Conservation (phyloP, 1,140 invertebrate genomes). For the Augochlora pura region DNA sequence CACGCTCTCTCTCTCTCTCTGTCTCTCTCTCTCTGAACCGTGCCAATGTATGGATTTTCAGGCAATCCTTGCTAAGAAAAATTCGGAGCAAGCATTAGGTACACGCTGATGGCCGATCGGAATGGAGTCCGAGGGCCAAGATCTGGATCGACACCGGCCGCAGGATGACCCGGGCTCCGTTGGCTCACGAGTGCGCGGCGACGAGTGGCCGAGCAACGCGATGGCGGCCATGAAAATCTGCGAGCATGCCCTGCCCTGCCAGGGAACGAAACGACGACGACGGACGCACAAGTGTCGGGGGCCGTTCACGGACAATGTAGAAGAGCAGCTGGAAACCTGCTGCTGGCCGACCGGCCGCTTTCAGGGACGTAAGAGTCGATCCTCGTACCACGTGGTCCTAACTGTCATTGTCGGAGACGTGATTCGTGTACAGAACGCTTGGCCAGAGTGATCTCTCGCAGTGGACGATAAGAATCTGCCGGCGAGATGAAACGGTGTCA, state of each 20-base stretch:
- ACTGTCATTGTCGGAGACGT: conserved; percentile 32
- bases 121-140: too few relatives aligned
- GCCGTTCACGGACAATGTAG: conserved; percentile 19
- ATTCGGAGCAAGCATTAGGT: not conserved
- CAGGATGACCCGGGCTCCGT: not conserved
- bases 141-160: not conserved
- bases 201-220: not conserved
- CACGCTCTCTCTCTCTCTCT: not conserved
- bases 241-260: conserved; percentile 13
- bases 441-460: not conserved
- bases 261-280: conserved; percentile 3
- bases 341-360: conserved; percentile 24
- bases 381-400: conserved; percentile 31
- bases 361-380: conserved; percentile 42
- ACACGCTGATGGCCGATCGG: not conserved
- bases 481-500: not conserved
- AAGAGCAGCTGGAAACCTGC: conserved; percentile 55
- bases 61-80: not conserved
- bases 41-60: conserved; percentile 42
- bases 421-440: conserved; percentile 8
- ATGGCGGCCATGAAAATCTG: conserved; percentile 41
- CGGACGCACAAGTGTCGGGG: conserved; percentile 10
- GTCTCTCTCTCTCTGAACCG: conserved; percentile 6
- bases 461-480: conserved; percentile 10
- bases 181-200: not conserved